phyloP scores from a whole-genome alignment of 2,797 vertebrate genomes.

The Sebastes vulpes region DNA sequence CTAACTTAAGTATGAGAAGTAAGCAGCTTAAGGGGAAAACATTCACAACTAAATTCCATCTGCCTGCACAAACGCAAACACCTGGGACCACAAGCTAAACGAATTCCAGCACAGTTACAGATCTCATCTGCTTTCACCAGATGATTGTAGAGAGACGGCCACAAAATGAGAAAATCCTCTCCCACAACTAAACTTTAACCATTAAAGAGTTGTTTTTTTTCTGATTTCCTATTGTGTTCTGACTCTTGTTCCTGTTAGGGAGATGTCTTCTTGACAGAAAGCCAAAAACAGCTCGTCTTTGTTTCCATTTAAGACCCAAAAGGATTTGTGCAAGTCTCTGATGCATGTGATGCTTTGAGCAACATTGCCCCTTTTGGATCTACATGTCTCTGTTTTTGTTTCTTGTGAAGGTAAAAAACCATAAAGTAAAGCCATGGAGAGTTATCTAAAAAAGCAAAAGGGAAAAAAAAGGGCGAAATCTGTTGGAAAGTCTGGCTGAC shows the following conservation, averaged over 20 bases:
- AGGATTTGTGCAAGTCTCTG: constrained; percentile 23
- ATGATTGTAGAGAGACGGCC: constrained; percentile 28
- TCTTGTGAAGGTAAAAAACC: constrained; percentile 3
- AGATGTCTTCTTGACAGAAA: constrained; percentile 53
- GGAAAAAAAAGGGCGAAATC: background rate
- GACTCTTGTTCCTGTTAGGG: constrained; percentile 29
- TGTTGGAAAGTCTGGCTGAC: constrained; percentile 3
- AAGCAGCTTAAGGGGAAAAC: constrained; percentile 46
- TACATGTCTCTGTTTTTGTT: constrained; percentile 15
- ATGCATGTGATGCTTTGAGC: constrained; percentile 42
- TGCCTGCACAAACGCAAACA: constrained; percentile 53
- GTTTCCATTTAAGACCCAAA: constrained; percentile 61
- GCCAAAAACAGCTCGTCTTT: constrained; percentile 44
- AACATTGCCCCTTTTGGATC: constrained; percentile 18
- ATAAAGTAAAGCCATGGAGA: background rate
- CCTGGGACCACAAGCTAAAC: constrained; percentile 54
- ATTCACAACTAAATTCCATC: constrained; percentile 32
- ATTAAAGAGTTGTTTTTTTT: constrained; percentile 8
- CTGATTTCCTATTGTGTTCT: constrained; percentile 20
- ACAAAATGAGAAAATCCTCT: constrained; percentile 57
- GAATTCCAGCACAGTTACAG: constrained; percentile 46
- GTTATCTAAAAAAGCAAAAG: constrained; percentile 18
- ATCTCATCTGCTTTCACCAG: constrained; percentile 46
- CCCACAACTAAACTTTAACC: constrained; percentile 17
- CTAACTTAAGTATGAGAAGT: constrained; percentile 19